A percentile compares a stretch with the other conserved stretches of the same genome.
Evolutionary conservation across 2,113 vertebrate genomes (phyloP).

Genomic region (Rhabdornis inornatus): DNA sequence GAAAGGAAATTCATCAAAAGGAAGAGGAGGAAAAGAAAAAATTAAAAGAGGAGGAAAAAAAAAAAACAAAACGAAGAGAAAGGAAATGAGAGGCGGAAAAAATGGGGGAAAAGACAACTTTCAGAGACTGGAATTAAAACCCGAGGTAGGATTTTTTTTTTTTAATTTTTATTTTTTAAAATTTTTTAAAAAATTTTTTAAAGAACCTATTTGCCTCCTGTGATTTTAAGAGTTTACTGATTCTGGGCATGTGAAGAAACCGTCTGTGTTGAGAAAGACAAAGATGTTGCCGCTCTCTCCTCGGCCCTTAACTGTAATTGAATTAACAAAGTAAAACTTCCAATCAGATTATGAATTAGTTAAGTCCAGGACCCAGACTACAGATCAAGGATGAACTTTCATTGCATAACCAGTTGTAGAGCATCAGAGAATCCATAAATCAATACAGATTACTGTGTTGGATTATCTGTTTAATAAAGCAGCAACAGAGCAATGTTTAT

Average conservation of each 20-base stretch:
- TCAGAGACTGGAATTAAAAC: slow-evolving; percentile 55
- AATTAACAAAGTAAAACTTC: slow-evolving; percentile 49
- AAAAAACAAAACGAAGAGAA: background rate
- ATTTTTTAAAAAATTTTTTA: background rate
- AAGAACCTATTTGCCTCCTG: background rate
- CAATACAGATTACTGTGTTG: background rate
- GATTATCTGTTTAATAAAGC: slow-evolving; percentile 57
- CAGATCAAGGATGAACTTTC: slow-evolving; percentile 14
- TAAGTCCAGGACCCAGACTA: background rate
- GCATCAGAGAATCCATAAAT: slow-evolving; percentile 1
- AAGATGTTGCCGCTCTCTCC: background rate
- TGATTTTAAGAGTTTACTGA: background rate
- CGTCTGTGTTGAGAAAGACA: background rate
- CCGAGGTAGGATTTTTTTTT: slow-evolving; percentile 54
- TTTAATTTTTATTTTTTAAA: background rate
- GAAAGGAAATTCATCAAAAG: slow-evolving; percentile 13
- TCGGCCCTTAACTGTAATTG: background rate
- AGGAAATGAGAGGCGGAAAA: background rate
- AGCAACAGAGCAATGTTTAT: slow-evolving; percentile 17
- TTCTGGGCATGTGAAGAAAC: slow-evolving; percentile 8
- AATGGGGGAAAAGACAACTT: slow-evolving; percentile 16
- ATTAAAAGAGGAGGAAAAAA: background rate
- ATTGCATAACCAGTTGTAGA: background rate
- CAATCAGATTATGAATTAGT: slow-evolving; percentile 17
- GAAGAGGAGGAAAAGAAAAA: background rate